These are phyloP conservation scores for Hippopotamus amphibius DNA, from an alignment of 2,113 vertebrate species.

Conservation along the genomic window DNA sequence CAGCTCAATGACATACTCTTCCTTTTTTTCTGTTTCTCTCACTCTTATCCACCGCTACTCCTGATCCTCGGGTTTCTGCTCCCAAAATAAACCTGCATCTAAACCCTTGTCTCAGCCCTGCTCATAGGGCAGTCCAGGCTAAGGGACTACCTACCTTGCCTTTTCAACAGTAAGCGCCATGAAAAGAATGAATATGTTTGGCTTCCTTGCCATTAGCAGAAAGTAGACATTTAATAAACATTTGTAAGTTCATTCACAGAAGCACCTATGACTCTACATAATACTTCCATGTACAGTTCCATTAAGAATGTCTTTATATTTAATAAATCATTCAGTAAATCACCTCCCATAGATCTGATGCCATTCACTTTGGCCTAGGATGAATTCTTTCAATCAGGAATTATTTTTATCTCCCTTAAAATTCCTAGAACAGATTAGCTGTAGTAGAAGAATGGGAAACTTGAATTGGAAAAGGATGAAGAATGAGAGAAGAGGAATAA, in stretches of 20 bases:
- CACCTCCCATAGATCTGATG: constrained; percentile 1
- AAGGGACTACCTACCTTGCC: not conserved
- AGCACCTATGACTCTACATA: not conserved
- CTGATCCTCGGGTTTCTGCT: not conserved
- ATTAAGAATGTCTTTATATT: constrained; percentile 17
- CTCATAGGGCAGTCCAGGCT: not conserved
- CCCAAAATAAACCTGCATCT: not conserved
- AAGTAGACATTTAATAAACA: not conserved
- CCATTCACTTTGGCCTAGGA: not conserved
- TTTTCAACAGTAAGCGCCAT: not conserved
- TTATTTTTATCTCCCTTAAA: constrained; percentile 47
- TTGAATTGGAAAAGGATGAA: not conserved
- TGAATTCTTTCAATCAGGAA: not conserved
- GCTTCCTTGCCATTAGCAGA: not conserved
- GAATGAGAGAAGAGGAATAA: not conserved
- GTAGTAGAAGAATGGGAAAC: constrained; percentile 1
- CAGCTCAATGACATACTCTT: not conserved
- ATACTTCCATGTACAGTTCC: not conserved
- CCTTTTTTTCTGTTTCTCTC: not conserved
- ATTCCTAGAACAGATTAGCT: constrained; percentile 27
- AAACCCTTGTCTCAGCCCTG: not conserved
- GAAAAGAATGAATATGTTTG: not conserved
- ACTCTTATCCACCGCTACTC: not conserved
- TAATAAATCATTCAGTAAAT: not conserved
- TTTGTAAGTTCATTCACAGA: constrained; percentile 32